A percentile compares a stretch with the other conserved stretches of the same genome.
Conservation (phyloP, 1,140 invertebrate genomes). For the Tribolium castaneum region DNA sequence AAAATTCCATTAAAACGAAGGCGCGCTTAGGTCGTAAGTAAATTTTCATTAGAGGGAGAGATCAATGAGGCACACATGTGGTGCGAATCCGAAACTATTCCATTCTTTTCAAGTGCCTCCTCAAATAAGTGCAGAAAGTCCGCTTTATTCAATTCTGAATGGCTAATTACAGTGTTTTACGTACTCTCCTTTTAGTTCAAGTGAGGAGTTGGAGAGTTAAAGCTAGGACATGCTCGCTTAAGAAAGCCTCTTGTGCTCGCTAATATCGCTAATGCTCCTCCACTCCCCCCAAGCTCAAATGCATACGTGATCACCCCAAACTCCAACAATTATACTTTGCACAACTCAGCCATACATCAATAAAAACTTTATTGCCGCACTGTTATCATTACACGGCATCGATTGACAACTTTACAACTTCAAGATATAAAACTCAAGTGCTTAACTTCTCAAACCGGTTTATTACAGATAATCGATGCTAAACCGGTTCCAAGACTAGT, state of each 20-base stretch:
- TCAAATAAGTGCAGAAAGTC: constrained; percentile 39
- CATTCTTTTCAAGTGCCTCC: constrained; percentile 37
- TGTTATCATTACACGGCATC: too few species aligned
- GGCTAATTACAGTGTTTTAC: constrained; percentile 44
- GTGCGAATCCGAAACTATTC: constrained; percentile 37
- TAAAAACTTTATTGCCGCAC: too few species aligned
- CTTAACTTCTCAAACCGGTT: too few species aligned
- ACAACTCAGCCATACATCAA: too few species aligned
- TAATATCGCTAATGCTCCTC: constrained; percentile 19
- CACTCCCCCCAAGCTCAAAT: neutral
- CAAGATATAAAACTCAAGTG: too few species aligned
- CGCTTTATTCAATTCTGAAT: constrained; percentile 46
- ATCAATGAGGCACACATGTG: constrained; percentile 35
- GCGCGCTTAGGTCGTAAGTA: constrained; percentile 16
- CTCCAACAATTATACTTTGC: neutral
- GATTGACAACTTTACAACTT: too few species aligned
- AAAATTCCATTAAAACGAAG: constrained; percentile 39
- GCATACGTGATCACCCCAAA: neutral
- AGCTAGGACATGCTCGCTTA: constrained; percentile 5
- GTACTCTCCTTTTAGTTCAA: constrained; percentile 38
- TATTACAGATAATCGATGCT: too few species aligned
- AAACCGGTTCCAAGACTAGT: too few species aligned
- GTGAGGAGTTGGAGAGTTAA: constrained; percentile 6
- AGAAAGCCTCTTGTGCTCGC: constrained; percentile 1
- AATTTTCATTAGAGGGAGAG: constrained; percentile 39